Evolutionary conservation across 2,113 vertebrate genomes (phyloP).

Genomic region (Heterocephalus glaber): DNA sequence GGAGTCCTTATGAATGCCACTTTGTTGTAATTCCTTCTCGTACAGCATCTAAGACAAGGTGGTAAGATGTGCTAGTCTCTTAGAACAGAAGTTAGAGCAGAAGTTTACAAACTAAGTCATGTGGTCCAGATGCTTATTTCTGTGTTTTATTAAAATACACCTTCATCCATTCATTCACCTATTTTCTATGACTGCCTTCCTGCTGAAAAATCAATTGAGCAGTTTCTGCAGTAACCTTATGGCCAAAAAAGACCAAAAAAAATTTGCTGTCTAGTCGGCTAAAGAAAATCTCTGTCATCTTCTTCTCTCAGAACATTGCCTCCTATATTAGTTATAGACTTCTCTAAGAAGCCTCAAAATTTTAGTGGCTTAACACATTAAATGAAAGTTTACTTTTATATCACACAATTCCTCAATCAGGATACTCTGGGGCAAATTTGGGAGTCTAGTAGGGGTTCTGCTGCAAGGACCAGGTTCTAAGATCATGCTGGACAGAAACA

Average conservation of each 20-base stretch:
- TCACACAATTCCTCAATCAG: not conserved
- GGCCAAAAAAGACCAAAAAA: not conserved
- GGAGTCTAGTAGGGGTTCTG: not conserved
- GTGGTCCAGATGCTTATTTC: not conserved
- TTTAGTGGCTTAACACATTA: not conserved
- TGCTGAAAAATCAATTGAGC: not conserved
- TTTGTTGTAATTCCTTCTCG: not conserved
- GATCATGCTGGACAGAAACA: not conserved
- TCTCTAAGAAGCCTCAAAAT: not conserved
- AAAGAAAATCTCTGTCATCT: not conserved
- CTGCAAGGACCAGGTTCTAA: not conserved
- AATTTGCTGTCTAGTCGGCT: not conserved
- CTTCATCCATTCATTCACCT: not conserved
- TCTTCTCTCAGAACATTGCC: not conserved
- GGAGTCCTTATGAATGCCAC: not conserved
- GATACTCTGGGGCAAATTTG: not conserved
- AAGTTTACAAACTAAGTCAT: not conserved
- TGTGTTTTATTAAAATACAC: conserved; percentile 17
- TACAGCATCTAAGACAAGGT: not conserved
- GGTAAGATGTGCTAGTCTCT: not conserved
- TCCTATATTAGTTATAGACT: not conserved
- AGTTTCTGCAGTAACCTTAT: not conserved
- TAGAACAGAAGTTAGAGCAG: not conserved
- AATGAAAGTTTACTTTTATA: not conserved
- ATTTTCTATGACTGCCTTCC: not conserved